phyloP scores from a whole-genome alignment of 1,140 invertebrate genomes.

The Leguminivora glycinivorella region DNA sequence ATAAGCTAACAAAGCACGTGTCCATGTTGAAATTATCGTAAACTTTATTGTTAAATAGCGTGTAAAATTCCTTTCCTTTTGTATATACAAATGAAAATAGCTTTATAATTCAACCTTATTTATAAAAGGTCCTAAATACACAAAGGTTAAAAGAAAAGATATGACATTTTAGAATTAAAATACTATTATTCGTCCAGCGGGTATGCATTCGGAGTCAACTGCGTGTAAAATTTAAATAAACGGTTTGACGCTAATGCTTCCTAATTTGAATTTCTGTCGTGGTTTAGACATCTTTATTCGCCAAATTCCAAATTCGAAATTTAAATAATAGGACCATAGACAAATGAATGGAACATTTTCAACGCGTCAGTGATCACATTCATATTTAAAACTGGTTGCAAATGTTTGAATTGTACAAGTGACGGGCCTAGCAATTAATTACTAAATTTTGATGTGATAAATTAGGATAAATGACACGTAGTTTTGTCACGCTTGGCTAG shows the following conservation, averaged over 20 bases:
- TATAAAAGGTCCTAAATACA: not conserved
- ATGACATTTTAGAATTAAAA: not conserved
- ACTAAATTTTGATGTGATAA: slow-evolving; percentile 3
- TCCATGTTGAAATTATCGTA: slow-evolving; percentile 56
- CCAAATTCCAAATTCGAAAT: slow-evolving; percentile 53
- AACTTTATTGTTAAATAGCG: slow-evolving; percentile 70
- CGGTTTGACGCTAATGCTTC: slow-evolving; percentile 58
- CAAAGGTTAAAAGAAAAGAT: not conserved
- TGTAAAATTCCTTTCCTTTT: slow-evolving; percentile 65
- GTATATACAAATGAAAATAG: slow-evolving; percentile 52
- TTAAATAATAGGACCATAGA: slow-evolving; percentile 62
- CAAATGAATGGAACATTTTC: slow-evolving; percentile 25
- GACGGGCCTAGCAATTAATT: slow-evolving; percentile 18
- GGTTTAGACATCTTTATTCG: slow-evolving; percentile 71
- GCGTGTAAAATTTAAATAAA: slow-evolving; percentile 75
- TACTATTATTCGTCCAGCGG: slow-evolving; percentile 28
- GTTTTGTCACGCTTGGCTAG: not conserved
- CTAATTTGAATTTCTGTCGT: slow-evolving; percentile 66
- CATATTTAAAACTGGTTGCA: slow-evolving; percentile 51
- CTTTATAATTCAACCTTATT: slow-evolving; percentile 52
- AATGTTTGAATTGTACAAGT: slow-evolving; percentile 34
- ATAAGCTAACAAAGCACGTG: slow-evolving; percentile 59
- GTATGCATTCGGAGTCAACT: slow-evolving; percentile 66
- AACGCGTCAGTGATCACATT: slow-evolving; percentile 56
- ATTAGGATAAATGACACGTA: not conserved